A percentile compares a stretch with the other conserved stretches of the same genome.
Evolutionary conservation across 2,888 invertebrate genomes (phyloP).

Genomic region (Patella pellucida): DNA sequence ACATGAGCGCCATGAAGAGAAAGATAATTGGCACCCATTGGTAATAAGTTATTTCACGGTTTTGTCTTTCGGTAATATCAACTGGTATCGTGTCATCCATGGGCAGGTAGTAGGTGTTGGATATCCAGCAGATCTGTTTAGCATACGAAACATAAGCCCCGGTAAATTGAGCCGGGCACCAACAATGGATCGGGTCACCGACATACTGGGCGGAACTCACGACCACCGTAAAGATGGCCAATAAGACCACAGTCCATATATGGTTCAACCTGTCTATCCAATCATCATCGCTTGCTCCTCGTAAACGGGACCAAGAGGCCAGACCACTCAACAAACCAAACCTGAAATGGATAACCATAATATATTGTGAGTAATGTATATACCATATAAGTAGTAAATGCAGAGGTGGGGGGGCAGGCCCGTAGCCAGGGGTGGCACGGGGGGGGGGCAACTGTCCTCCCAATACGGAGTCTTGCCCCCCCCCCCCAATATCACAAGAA

Average conservation of each 20-base stretch:
- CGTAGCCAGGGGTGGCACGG: too few species aligned
- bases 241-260: conserved; percentile 53
- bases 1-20: conserved; percentile 59
- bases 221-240: conserved; percentile 58
- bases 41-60: conserved; percentile 58
- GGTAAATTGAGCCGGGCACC: conserved; percentile 57
- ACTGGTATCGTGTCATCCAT: conserved; percentile 52
- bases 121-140: conserved; percentile 59
- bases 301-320: conserved; percentile 51
- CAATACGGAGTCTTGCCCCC: too few species aligned
- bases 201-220: conserved; percentile 59
- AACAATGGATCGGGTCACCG: conserved; percentile 58
- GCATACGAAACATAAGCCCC: conserved; percentile 54
- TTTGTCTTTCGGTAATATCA: conserved; percentile 41
- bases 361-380: too few species aligned
- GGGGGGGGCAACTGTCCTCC: too few species aligned
- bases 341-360: conserved; percentile 33
- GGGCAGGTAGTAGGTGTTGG: conserved; percentile 62
- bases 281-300: conserved; percentile 57
- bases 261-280: conserved; percentile 61
- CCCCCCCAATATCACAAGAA: too few species aligned
- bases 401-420: too few species aligned
- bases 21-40: conserved; percentile 63
- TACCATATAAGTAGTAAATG: too few species aligned
- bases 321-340: conserved; percentile 52